A percentile compares a stretch with the other conserved stretches of the same genome.
phyloP scores from a whole-genome alignment of 2,113 vertebrate species.

The Pelmatolapia mariae region DNA sequence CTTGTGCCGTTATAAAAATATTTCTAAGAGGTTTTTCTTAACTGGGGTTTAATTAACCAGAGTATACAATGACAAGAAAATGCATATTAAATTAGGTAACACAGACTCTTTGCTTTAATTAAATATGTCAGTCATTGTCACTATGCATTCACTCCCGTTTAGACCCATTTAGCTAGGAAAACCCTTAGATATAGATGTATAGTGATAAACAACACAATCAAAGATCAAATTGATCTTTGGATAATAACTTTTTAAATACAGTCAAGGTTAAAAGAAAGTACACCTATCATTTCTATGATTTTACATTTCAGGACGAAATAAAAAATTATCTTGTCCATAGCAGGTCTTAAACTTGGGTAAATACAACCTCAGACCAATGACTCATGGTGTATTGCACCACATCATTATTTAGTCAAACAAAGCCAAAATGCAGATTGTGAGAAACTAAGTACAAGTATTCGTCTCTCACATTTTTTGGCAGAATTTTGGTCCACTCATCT shows the following conservation, averaged over 20 bases:
- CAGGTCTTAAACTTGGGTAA: background rate
- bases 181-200: background rate
- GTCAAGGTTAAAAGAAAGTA: background rate
- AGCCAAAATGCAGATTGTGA: background rate
- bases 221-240: background rate
- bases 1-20: background rate
- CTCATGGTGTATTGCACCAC: background rate
- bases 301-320: background rate
- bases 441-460: background rate
- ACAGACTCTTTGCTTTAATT: background rate
- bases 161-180: fast-evolving
- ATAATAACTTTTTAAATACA: background rate
- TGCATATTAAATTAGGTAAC: background rate
- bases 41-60: background rate
- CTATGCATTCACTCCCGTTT: background rate
- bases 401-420: background rate
- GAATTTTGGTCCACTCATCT: background rate
- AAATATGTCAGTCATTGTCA: background rate
- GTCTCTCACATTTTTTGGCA: fast-evolving
- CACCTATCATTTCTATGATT: background rate
- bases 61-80: background rate
- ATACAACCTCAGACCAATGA: background rate
- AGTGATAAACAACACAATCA: background rate
- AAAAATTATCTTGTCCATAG: background rate
- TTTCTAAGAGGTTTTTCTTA: background rate